Conservation (phyloP, 2,888 invertebrate genomes). For the Fissipunctia ypsillon region DNA sequence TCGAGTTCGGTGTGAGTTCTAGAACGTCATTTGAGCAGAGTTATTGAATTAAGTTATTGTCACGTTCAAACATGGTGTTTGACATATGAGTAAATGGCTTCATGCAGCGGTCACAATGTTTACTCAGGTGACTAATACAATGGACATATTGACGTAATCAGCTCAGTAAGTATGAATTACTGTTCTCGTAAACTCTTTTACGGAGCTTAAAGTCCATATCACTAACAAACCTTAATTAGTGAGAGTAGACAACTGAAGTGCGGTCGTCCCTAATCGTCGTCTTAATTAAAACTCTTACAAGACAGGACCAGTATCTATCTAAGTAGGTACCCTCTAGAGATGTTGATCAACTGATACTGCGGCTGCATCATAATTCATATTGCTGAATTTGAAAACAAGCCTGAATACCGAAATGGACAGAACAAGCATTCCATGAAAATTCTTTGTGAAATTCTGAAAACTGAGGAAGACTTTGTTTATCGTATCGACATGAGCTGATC, state of each 20-base stretch:
- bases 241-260: slow-evolving; percentile 31
- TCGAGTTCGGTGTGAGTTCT: slow-evolving; percentile 5
- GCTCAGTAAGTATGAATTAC: not conserved
- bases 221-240: slow-evolving; percentile 41
- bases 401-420: not conserved
- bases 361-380: slow-evolving; percentile 1
- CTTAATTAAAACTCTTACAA: slow-evolving; percentile 42
- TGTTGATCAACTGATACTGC: slow-evolving; percentile 12
- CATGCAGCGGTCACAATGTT: not conserved
- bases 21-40: slow-evolving; percentile 12
- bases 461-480: not conserved
- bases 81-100: not conserved
- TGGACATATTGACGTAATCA: not conserved
- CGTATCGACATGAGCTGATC: not conserved
- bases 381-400: slow-evolving; percentile 15
- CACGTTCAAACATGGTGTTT: not conserved
- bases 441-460: slow-evolving; percentile 3
- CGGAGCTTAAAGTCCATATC: slow-evolving; percentile 35
- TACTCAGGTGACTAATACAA: not conserved
- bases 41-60: not conserved
- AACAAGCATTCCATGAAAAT: not conserved
- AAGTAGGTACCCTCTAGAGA: not conserved
- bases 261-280: slow-evolving; percentile 17
- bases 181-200: not conserved
- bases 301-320: slow-evolving; percentile 13